These are phyloP conservation scores for Julus scandinavius DNA, from an alignment of 2,888 invertebrate genomes.

Conservation along the genomic window DNA sequence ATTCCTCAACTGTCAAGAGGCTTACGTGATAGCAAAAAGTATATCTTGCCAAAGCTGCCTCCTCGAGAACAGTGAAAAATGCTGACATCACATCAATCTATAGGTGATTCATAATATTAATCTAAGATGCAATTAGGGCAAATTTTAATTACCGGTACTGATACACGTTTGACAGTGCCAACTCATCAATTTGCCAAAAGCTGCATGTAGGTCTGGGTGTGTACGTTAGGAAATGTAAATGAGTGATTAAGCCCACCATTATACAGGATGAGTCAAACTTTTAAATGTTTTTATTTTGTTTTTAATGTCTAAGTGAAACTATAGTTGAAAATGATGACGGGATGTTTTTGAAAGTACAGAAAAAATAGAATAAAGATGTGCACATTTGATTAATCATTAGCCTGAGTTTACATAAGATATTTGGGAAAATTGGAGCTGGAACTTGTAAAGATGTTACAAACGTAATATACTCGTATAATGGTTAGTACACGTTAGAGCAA, in stretches of 20 bases:
- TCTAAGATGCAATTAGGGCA: conserved; percentile 15
- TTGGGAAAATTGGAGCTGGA: too few species aligned
- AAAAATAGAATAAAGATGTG: too few species aligned
- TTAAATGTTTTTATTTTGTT: too few species aligned
- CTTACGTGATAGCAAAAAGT: neutral
- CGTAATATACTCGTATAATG: too few species aligned
- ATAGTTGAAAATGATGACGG: too few species aligned
- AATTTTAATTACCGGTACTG: conserved; percentile 38
- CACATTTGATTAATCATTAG: too few species aligned
- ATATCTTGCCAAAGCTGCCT: neutral
- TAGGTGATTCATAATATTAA: conserved; percentile 38
- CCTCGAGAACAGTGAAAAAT: neutral
- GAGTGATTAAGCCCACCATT: neutral
- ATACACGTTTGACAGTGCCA: conserved; percentile 13
- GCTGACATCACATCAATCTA: conserved; percentile 5
- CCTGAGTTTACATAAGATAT: too few species aligned
- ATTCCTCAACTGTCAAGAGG: conserved; percentile 24
- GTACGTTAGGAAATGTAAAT: neutral
- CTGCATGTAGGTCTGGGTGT: neutral
- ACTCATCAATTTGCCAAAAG: neutral
- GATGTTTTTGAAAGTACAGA: too few species aligned
- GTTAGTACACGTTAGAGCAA: too few species aligned
- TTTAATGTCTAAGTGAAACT: too few species aligned
- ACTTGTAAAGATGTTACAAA: too few species aligned
- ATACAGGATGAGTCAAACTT: neutral